These are phyloP conservation scores for Cyanoramphus novaezelandiae DNA, from an alignment of 2,113 vertebrate species.

Conservation along the genomic window DNA sequence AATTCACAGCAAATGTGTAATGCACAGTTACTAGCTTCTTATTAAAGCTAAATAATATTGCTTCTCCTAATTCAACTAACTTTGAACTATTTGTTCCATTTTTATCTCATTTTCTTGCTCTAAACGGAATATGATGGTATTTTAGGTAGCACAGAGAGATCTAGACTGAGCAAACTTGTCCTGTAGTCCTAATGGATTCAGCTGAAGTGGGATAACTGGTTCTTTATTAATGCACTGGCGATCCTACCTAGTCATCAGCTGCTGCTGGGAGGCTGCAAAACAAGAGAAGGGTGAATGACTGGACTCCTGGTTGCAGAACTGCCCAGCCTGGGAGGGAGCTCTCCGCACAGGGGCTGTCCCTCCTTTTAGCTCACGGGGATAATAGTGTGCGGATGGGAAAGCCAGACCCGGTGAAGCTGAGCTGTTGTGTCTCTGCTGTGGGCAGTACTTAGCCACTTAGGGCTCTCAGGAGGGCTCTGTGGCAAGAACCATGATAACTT, in stretches of 20 bases:
- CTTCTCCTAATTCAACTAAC: not conserved
- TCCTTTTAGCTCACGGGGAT: fast-evolving
- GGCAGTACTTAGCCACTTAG: not conserved
- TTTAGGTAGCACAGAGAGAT: not conserved
- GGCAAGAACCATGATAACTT: slow-evolving; percentile 18
- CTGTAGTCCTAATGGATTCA: not conserved
- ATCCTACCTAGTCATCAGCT: not conserved
- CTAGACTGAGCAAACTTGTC: not conserved
- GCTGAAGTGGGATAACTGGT: not conserved
- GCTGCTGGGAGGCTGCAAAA: not conserved
- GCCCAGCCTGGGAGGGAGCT: fast-evolving
- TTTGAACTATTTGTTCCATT: not conserved
- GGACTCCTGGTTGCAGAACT: not conserved
- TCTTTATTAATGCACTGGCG: not conserved
- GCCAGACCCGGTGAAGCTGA: not conserved
- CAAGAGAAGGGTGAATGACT: fast-evolving
- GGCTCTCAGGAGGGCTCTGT: slow-evolving; percentile 3
- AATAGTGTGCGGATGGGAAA: not conserved
- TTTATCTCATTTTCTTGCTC: not conserved
- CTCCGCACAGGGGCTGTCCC: not conserved
- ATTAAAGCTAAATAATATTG: not conserved
- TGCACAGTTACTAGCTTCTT: not conserved
- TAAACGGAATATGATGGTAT: not conserved
- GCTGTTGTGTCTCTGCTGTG: not conserved
- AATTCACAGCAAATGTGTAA: not conserved